Percentiles rank a stretch among this genome's conserved stretches.
phyloP scores from a whole-genome alignment of 1,140 invertebrate genomes.

The Cyrtorhinus lividipennis region DNA sequence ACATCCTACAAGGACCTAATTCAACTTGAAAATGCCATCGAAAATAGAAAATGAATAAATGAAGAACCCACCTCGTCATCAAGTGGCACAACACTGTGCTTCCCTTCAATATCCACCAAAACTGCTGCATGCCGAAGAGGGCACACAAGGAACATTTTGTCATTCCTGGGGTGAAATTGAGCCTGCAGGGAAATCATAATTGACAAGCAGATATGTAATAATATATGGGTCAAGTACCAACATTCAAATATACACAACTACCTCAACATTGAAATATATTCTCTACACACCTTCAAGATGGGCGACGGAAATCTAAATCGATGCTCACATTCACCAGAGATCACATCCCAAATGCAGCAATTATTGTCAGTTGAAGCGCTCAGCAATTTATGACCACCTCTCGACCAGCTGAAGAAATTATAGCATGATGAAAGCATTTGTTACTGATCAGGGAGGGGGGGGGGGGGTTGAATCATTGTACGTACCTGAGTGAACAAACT shows the following conservation, averaged over 20 bases:
- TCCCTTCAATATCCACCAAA: constrained; percentile 64
- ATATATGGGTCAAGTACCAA: background rate
- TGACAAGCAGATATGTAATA: background rate
- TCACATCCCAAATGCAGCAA: constrained; percentile 91
- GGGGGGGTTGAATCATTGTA: background rate
- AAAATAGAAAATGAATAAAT: too few species aligned
- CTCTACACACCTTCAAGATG: constrained; percentile 58
- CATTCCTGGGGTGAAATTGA: constrained; percentile 89
- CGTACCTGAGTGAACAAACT: constrained; percentile 78
- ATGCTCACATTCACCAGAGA: constrained; percentile 84
- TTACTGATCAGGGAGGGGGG: too few species aligned
- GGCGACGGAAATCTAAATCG: constrained; percentile 90
- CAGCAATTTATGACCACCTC: constrained; percentile 74
- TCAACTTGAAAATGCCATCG: too few species aligned
- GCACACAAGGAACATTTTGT: constrained; percentile 77
- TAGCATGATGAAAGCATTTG: too few species aligned
- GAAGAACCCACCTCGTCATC: constrained; percentile 91
- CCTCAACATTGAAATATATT: background rate
- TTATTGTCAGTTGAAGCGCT: constrained; percentile 96
- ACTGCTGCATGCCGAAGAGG: constrained; percentile 92
- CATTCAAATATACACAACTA: too few species aligned
- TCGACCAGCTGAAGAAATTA: constrained; percentile 79
- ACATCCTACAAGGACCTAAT: too few species aligned
- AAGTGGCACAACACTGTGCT: constrained; percentile 73
- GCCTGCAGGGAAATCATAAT: constrained; percentile 29